Evolutionary conservation across 2,113 vertebrate species (phyloP).

Genomic region (Xiphias gladius): DNA sequence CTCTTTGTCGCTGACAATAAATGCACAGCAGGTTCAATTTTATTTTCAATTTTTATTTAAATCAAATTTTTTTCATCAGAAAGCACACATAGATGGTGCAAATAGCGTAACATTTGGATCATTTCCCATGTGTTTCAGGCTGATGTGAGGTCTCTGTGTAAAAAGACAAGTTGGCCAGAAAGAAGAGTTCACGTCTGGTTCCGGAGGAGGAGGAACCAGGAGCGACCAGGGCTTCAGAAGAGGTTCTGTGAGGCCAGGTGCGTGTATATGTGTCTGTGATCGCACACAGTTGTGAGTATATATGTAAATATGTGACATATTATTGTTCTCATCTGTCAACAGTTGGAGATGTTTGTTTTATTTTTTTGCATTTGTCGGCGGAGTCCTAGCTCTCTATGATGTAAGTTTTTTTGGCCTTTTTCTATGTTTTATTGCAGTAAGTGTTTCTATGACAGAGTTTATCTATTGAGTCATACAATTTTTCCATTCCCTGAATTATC

Average conservation of each 20-base stretch:
- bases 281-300: not conserved
- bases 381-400: constrained; percentile 90
- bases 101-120: not conserved
- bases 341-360: constrained; percentile 96
- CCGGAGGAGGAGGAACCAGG: constrained; percentile 76
- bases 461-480: not conserved
- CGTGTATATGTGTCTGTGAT: constrained; percentile 12
- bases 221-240: constrained; percentile 67
- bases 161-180: constrained; percentile 77
- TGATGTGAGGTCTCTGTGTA: constrained; percentile 70
- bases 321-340: constrained; percentile 64
- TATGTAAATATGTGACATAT: constrained; percentile 29
- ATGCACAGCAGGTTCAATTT: too few relatives aligned
- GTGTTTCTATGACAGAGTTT: not conserved
- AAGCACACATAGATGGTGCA: not conserved
- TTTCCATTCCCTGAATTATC: not conserved
- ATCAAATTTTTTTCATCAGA: not conserved
- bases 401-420: constrained; percentile 84
- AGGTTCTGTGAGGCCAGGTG: constrained; percentile 80
- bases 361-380: constrained; percentile 85
- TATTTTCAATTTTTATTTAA: too few relatives aligned
- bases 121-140: constrained; percentile 43
- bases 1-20: too few relatives aligned
- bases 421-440: not conserved
- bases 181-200: constrained; percentile 75